Conservation (phyloP, 1,140 invertebrate species). For the Venustaconcha ellipsiformis region DNA sequence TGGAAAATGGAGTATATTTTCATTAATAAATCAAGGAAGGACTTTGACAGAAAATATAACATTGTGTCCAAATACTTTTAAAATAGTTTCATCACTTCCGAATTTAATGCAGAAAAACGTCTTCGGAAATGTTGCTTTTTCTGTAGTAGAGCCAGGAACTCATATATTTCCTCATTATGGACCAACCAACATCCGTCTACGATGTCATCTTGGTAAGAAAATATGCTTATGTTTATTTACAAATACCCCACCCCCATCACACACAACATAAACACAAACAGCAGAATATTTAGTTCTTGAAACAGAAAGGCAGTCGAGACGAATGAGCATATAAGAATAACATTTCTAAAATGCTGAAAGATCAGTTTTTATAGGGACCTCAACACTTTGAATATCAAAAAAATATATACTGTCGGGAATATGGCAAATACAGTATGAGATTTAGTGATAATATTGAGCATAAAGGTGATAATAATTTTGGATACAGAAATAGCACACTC, state of each 20-base stretch:
- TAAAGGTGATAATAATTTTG: no score
- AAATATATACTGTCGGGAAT: no score
- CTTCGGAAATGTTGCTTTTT: slow-evolving; percentile 59
- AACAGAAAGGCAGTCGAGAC: neutral
- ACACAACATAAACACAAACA: neutral
- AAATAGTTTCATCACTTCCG: slow-evolving; percentile 28
- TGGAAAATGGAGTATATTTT: slow-evolving; percentile 55
- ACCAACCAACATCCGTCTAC: slow-evolving; percentile 53
- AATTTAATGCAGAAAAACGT: slow-evolving; percentile 48
- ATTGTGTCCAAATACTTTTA: slow-evolving; percentile 44
- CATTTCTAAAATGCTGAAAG: neutral
- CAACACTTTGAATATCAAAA: no score
- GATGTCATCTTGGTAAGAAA: slow-evolving; percentile 54
- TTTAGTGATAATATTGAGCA: no score
- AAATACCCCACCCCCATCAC: no score
- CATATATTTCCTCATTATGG: slow-evolving; percentile 51
- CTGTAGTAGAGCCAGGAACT: slow-evolving; percentile 53
- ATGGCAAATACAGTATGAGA: no score
- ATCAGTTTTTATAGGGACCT: neutral
- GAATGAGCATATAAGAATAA: neutral
- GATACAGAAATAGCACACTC: no score
- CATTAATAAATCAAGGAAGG: slow-evolving; percentile 56
- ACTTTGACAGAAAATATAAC: slow-evolving; percentile 32
- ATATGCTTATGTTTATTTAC: neutral
- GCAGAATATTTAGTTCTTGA: neutral